phyloP scores from a whole-genome alignment of 2,113 vertebrate genomes.

The Ammodytes dubius region DNA sequence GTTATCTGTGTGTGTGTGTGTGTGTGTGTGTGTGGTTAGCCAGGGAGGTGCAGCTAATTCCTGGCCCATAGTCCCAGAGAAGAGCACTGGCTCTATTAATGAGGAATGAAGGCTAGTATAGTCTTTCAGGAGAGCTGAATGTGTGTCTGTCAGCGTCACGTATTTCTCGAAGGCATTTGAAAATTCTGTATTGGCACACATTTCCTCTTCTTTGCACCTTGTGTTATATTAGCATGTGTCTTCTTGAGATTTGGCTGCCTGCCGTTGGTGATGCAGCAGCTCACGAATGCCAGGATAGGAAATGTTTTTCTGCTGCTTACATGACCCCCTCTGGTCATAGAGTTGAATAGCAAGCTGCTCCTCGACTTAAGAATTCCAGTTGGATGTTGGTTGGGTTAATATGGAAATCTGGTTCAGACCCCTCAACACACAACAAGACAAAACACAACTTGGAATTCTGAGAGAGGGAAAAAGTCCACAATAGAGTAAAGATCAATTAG shows the following conservation, averaged over 20 bases:
- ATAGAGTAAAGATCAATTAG: neutral
- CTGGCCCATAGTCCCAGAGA: conserved; percentile 17
- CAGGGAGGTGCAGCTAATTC: conserved; percentile 10
- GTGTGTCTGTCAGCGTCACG: neutral
- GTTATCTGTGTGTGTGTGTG: neutral
- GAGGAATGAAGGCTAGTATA: conserved; percentile 40
- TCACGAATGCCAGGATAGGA: conserved; percentile 12
- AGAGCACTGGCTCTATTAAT: conserved; percentile 29
- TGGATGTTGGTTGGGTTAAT: neutral
- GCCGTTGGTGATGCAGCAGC: conserved; percentile 23
- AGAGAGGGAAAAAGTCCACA: neutral
- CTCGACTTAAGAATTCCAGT: neutral
- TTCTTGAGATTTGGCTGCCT: neutral
- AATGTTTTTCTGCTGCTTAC: conserved; percentile 31
- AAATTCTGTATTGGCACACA: conserved; percentile 12
- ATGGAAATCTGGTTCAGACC: neutral
- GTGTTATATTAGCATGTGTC: conserved; percentile 20
- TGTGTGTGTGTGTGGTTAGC: conserved; percentile 1
- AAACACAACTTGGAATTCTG: neutral
- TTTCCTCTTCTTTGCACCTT: neutral
- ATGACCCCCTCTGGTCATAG: neutral
- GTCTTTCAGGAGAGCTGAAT: conserved; percentile 7
- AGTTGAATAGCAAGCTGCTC: conserved; percentile 23
- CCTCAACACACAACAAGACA: neutral
- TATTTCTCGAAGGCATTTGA: conserved; percentile 13